Base-by-base conservation (phyloP, 30 jellyfish, hydroid and myxozoan genomes). In the Haliclystus octoradiatus region DNA sequence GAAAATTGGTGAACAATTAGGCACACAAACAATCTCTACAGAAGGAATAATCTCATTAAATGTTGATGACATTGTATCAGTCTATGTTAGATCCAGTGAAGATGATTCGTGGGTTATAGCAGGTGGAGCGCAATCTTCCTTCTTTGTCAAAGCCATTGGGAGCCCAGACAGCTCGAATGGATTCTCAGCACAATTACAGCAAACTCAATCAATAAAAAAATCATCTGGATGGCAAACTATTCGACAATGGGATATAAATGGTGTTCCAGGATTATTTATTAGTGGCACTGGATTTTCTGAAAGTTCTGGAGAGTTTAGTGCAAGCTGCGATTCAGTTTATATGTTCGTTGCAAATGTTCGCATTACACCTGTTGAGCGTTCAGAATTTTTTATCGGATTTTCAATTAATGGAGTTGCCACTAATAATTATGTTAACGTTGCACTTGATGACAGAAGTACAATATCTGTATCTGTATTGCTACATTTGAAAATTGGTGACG, bases 261-360 rank as follows among this genome's bases (percentile, higher is more conserved):
- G 70, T 33, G 34, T 15, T 30, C 84, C 90, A 26, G 93, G 96
- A 28, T 63, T 85, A 0, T 85, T 78, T 52, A 60, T 61, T 60
- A 78, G 94, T 72, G 66, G 71, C 68, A 78, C 96, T 4, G 96
- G 96, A 33, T 85, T 85, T 32, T 85, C 96, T 2, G 65, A 34
- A 40, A 82, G 77, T 47, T 72, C 62, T 23, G 96, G 96, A 1
- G 81, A 72, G 74, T 78, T 78, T 62, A 76, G 63, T 28, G 76
- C 96, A 29, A 76, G 77, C 1, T 85, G 91, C 29, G 74, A 69
- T 35, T 93, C 94, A 13, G 62, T 85, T 22, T 85, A 72, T 63
- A 70, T 31, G n/a, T 25, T 78, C 34, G 61, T 94, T 1, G 94
- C 96, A 13, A 85, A 72, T 40, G 64, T 78, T 15, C 77, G 40